A percentile compares a stretch with the other conserved stretches of the same genome.
phyloP scores from a whole-genome alignment of 2,113 vertebrate species.

The Oreochromis spilurus region DNA sequence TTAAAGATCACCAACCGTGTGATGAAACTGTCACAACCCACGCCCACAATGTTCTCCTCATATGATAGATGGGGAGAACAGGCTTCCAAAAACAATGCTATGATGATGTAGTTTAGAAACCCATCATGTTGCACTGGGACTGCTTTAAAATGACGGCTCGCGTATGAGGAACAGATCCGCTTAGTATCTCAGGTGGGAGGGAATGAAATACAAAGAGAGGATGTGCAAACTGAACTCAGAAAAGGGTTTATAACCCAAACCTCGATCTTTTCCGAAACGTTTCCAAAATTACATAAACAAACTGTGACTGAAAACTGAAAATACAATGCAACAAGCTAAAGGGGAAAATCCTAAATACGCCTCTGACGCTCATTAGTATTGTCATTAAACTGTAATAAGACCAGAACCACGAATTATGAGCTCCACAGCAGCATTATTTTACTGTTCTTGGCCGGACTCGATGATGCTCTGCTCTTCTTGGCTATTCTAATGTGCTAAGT shows the following conservation, averaged over 20 bases:
- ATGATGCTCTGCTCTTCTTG: background rate
- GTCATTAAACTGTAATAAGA: background rate
- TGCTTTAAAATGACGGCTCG: background rate
- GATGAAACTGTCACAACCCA: background rate
- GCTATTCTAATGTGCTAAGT: background rate
- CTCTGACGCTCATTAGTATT: background rate
- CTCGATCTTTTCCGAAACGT: background rate
- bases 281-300: background rate
- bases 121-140: background rate
- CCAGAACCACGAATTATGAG: background rate
- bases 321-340: background rate
- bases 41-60: background rate
- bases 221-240: background rate
- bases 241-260: fast-evolving
- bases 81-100: background rate
- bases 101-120: background rate
- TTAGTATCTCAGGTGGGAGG: background rate
- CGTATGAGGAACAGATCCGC: background rate
- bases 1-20: background rate
- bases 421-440: background rate
- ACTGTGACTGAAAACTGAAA: background rate
- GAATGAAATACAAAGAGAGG: background rate
- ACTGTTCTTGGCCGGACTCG: fast-evolving
- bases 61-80: fast-evolving
- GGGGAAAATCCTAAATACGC: fast-evolving